Evolutionary conservation across 92 coral and sea anemone species (phyloP), one percentile per base, ranked within the genome.

Genomic region (Porites cylindrica): DNA sequence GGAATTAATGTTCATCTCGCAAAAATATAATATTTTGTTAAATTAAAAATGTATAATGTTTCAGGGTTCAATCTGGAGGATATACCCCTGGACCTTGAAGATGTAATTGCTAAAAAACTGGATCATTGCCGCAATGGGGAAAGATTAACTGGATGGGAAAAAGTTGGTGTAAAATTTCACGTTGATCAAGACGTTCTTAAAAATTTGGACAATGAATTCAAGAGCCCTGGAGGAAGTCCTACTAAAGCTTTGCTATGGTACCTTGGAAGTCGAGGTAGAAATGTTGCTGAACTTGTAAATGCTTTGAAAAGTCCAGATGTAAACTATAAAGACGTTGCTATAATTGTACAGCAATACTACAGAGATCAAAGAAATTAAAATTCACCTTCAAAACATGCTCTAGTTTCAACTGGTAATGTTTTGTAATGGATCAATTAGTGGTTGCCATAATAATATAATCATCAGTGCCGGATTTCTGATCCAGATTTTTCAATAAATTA

Each of bases 61-160:
- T 4, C 66, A 80, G 85, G 26, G 12, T 29, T 80, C 10, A 10
- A 51, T 67, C 14, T 80, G 65, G 21, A 75, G 2, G 76, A 80
- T 13, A 68, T 80, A 2, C 4, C 85, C 12, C 66, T 29, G 6
- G 29, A 54, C 6, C 85, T 80, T 52, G 58, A 51, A 53, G 73
- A 80, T 16, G 2, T 9, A 26, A 43, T 80, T 54, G 19, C 47
- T 51, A 68, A 7, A 14, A 80, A 24, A 24, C 85, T 80, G 4
- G 75, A 80, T 24, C 66, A 53, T 38, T 26, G 19, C 53, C 66
- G 23, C 61, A 13, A 66, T 1, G 67, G 85, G 7, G 75, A 80
- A 53, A 10, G 76, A 52, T 18, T 72, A 6, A 51, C 53, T n/a
- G 85, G 85, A 52, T 80, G 85, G 85, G 20, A 80, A 21, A 80